Base-by-base conservation (phyloP, 2,113 vertebrate species). In the Arenaria interpres region DNA sequence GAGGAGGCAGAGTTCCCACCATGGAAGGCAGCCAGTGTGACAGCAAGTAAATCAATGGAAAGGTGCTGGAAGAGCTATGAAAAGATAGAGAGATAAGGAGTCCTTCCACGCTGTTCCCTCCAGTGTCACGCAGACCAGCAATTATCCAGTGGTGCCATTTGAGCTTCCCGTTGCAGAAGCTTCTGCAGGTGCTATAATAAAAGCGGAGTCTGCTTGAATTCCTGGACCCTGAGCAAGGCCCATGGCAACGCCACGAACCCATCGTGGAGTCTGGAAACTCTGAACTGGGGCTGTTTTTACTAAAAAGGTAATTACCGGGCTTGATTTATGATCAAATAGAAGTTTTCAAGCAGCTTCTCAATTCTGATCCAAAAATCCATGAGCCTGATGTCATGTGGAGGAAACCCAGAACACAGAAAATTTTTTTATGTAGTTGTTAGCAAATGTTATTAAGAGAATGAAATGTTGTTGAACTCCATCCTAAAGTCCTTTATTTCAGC, bases 321-420 rank as follows among this genome's bases (percentile, higher is more conserved):
- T 64, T 59, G 90, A 96, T 93, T 97, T 93, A 90, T 23, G 90
- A 91, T 60, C 88, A 90, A 92, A 95, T 79, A 89, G 74, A 46
- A 92, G 91, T 85, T 85, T 96, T 90, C 73, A 66, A 80, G 73
- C 0, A 0, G 77, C 46, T 90, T 66, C 20, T 60, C 51, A 24
- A 6, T 35, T 53, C 89, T 66, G 48, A 9, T 66, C 87, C 95
- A 89, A 89, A 85, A 94, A 93, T 92, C 88, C 90, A 39, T 45
- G 59, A 57, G 79, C 66, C 67, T 93, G 80, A 76, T 80, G 85
- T 93, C 94, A 87, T 69, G 18, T 53, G 72, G 93, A 97, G 60
- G 71, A 80, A 88, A 89, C 81, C 78, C 89, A 96, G 73, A 16
- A 50, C 69, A 73, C 27, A 9, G 45, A n/a, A 25, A 3, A 5